phyloP scores from a whole-genome alignment of 2,797 vertebrate species.

The Gouania willdenowi region DNA sequence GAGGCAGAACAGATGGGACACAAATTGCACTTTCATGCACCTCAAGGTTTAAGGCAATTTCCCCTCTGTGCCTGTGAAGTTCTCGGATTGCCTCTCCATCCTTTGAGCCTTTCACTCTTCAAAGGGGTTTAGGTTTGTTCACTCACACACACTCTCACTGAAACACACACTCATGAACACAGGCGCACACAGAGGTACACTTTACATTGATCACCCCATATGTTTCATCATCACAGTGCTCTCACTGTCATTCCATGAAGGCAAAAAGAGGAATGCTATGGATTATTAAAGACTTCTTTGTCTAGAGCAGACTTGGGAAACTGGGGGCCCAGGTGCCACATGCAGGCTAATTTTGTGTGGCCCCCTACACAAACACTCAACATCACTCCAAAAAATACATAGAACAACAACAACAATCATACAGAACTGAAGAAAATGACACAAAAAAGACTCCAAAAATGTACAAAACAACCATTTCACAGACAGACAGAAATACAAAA shows the following conservation, averaged over 20 bases:
- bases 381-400: too few species aligned
- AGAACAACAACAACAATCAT: too few species aligned
- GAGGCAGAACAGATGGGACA: conserved; percentile 83
- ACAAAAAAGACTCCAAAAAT: too few species aligned
- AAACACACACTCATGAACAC: background rate
- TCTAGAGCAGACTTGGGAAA: conserved; percentile 3
- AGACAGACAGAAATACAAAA: too few species aligned
- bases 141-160: conserved; percentile 9
- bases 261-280: conserved; percentile 13
- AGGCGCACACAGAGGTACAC: background rate
- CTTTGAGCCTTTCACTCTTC: conserved; percentile 79
- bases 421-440: too few species aligned
- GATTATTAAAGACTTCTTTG: conserved; percentile 10
- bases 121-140: conserved; percentile 76
- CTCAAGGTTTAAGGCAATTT: conserved; percentile 81
- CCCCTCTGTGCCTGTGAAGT: conserved; percentile 77
- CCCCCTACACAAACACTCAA: too few species aligned
- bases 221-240: conserved; percentile 28
- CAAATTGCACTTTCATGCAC: conserved; percentile 81
- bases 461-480: too few species aligned
- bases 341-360: too few species aligned
- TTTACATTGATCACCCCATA: conserved; percentile 19
- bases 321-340: too few species aligned
- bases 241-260: conserved; percentile 18
- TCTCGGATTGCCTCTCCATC: conserved; percentile 78